A percentile compares a stretch with the other conserved stretches of the same genome.
Conservation (phyloP, 64 coral and sea anemone genomes). For the Actinia tenebrosa region DNA sequence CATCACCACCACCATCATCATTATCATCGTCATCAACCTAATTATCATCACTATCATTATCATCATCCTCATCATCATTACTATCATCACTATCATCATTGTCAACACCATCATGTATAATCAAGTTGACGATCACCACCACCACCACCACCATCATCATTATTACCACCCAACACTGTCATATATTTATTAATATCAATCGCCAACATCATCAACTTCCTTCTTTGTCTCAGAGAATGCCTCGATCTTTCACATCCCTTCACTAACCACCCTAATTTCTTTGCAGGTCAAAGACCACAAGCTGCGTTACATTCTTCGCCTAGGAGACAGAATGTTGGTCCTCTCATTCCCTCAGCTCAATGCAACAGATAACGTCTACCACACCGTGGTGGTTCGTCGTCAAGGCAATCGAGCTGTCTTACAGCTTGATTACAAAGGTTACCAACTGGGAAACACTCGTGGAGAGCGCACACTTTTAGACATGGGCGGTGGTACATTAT, state of each 20-base stretch:
- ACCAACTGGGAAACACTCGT: constrained; percentile 62
- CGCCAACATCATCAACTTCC: too few species aligned
- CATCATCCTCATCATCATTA: too few species aligned
- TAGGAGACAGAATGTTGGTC: constrained; percentile 70
- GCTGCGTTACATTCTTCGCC: constrained; percentile 75
- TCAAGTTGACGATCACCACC: too few species aligned
- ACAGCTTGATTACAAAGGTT: constrained; percentile 85
- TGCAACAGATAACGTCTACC: constrained; percentile 78
- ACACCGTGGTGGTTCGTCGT: constrained; percentile 63
- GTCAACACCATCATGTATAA: too few species aligned
- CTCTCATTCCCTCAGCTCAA: constrained; percentile 76
- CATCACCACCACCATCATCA: too few species aligned
- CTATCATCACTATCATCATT: too few species aligned
- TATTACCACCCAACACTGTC: too few species aligned
- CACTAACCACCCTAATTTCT: background rate
- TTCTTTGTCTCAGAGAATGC: too few species aligned
- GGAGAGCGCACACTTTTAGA: constrained; percentile 66
- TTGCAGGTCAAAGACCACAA: constrained; percentile 75
- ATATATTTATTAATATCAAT: too few species aligned
- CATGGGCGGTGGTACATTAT: constrained; percentile 81
- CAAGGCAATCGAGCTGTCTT: constrained; percentile 70
- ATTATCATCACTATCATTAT: too few species aligned
- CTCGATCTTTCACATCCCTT: background rate
- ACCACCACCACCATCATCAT: too few species aligned
- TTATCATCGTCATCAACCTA: too few species aligned